Evolutionary conservation across 1,140 invertebrate genomes (phyloP).

Genomic region (Venturia canescens): DNA sequence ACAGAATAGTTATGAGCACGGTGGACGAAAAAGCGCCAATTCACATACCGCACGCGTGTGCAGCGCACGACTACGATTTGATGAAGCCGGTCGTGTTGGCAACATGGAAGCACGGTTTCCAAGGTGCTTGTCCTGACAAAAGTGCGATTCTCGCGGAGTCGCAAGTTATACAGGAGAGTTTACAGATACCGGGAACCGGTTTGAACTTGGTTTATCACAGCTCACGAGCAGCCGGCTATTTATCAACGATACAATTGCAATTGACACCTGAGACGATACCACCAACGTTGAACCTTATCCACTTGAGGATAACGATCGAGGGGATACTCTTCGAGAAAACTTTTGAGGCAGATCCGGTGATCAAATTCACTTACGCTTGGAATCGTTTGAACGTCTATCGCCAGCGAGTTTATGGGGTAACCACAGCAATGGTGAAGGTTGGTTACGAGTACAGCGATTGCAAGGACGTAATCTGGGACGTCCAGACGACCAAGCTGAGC

Average conservation of each 20-base stretch:
- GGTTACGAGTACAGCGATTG: constrained; percentile 97
- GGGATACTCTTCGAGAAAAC: constrained; percentile 94
- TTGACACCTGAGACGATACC: constrained; percentile 92
- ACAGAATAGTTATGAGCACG: constrained; percentile 90
- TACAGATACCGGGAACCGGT: constrained; percentile 94
- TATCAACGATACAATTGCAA: constrained; percentile 96
- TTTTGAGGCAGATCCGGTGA: constrained; percentile 96
- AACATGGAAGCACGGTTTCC: constrained; percentile 97
- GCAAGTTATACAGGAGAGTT: constrained; percentile 95
- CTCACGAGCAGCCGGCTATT: constrained; percentile 92
- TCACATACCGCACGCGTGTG: constrained; percentile 85
- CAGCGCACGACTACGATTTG: constrained; percentile 93
- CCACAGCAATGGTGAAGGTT: constrained; percentile 94
- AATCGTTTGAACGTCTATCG: constrained; percentile 97
- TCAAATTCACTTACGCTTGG: constrained; percentile 98
- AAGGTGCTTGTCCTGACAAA: constrained; percentile 94
- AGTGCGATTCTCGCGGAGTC: constrained; percentile 96
- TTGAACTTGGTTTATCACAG: constrained; percentile 97
- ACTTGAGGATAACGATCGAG: constrained; percentile 94
- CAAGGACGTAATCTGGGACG: constrained; percentile 95
- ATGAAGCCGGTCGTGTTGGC: constrained; percentile 97
- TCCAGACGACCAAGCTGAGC: constrained; percentile 94
- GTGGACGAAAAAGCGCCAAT: constrained; percentile 84
- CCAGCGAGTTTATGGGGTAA: constrained; percentile 94
- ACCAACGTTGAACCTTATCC: constrained; percentile 88